Evolutionary conservation across 2,797 vertebrate genomes (phyloP).

Genomic region (Melanotaenia maccullochi): DNA sequence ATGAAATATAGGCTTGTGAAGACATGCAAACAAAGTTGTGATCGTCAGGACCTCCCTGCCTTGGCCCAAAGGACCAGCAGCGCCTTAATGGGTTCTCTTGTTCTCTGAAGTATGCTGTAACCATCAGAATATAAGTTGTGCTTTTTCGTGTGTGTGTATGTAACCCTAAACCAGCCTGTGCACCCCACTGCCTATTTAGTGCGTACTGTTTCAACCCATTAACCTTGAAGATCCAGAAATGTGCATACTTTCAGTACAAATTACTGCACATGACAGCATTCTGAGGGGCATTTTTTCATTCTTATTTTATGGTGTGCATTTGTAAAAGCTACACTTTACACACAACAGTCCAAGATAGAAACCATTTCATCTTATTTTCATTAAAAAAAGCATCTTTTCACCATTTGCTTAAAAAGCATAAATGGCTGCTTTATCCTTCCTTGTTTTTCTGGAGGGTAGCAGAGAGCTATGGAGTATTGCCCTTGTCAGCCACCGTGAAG

Average conservation of each 20-base stretch:
- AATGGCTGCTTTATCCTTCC: constrained; percentile 62
- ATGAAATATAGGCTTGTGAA: constrained; percentile 61
- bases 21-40: constrained; percentile 54
- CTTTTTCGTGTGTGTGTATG: constrained; percentile 38
- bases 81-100: constrained; percentile 79
- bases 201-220: constrained; percentile 87
- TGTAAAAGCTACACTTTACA: constrained; percentile 6
- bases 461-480: constrained; percentile 79
- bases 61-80: constrained; percentile 79
- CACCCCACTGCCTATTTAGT: constrained; percentile 80
- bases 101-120: constrained; percentile 83
- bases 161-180: constrained; percentile 69
- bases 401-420: constrained; percentile 42
- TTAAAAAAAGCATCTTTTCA: constrained; percentile 18
- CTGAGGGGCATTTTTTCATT: constrained; percentile 1
- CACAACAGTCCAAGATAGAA: not conserved
- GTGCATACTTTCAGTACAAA: constrained; percentile 59
- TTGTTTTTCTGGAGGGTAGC: constrained; percentile 77
- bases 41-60: constrained; percentile 77
- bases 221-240: constrained; percentile 85
- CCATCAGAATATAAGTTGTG: constrained; percentile 84
- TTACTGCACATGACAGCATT: constrained; percentile 4
- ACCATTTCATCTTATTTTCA: constrained; percentile 9
- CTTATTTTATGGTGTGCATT: not conserved
- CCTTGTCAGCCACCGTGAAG: constrained; percentile 90